phyloP scores from a whole-genome alignment of 2,113 vertebrate genomes.

The Psittacus erithacus region DNA sequence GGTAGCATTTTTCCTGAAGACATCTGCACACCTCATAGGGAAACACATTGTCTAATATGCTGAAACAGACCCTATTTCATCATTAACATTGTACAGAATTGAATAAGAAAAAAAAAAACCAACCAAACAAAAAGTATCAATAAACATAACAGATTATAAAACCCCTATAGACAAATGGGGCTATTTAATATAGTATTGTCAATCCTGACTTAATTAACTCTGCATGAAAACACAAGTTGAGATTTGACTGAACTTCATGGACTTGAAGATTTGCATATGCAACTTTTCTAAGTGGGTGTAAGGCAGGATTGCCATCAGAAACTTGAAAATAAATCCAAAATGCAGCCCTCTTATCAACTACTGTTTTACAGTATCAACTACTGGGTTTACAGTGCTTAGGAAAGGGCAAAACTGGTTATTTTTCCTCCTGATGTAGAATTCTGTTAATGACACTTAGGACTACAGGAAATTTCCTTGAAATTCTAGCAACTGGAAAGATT shows the following conservation, averaged over 20 bases:
- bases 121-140: not conserved
- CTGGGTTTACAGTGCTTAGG: not conserved
- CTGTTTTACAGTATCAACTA: no score
- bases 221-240: not conserved
- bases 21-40: not conserved
- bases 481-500: not conserved
- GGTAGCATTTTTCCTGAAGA: not conserved
- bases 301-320: not conserved
- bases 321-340: not conserved
- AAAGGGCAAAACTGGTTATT: not conserved
- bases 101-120: not conserved
- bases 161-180: not conserved
- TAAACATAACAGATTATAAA: not conserved
- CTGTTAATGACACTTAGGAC: not conserved
- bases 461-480: not conserved
- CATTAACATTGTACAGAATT: conserved; percentile 6
- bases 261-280: not conserved
- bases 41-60: not conserved
- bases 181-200: not conserved
- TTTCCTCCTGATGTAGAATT: not conserved
- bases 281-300: not conserved
- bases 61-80: not conserved
- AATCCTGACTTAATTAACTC: not conserved
- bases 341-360: not conserved
- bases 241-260: not conserved